Evolutionary conservation across 1,140 invertebrate genomes (phyloP).

Genomic region (Heliothis virescens): DNA sequence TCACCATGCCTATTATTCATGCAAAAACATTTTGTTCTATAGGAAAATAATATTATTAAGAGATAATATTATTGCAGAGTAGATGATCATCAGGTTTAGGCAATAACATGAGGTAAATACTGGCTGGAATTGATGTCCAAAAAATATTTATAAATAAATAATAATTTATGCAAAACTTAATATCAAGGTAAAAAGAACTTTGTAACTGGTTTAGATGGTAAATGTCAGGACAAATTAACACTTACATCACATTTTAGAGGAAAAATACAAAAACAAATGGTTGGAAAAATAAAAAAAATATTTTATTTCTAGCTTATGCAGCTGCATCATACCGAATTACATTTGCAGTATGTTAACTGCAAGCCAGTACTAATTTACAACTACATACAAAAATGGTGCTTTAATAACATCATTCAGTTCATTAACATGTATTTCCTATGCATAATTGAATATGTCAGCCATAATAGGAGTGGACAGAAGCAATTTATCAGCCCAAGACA

Average conservation of each 20-base stretch:
- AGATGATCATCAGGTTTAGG: neutral
- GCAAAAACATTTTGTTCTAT: neutral
- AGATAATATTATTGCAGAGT: neutral
- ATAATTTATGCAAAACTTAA: neutral
- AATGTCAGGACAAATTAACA: neutral
- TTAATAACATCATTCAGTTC: constrained; percentile 10
- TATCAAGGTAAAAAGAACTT: neutral
- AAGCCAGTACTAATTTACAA: neutral
- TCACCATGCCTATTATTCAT: neutral
- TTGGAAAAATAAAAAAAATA: too few relatives aligned
- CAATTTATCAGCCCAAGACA: constrained; percentile 22
- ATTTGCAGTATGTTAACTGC: neutral
- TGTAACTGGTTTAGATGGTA: neutral
- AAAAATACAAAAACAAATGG: neutral
- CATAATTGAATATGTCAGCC: constrained; percentile 29
- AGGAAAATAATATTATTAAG: neutral
- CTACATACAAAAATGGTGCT: constrained; percentile 11
- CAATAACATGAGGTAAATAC: too few relatives aligned
- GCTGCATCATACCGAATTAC: neutral
- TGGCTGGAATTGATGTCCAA: too few relatives aligned
- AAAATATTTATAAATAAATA: too few relatives aligned
- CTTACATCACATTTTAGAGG: neutral
- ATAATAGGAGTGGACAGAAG: constrained; percentile 21
- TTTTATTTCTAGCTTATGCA: neutral
- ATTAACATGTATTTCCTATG: constrained; percentile 5